Conservation (phyloP, 35 echinoderm and acorn worm genomes). For the Nesometra sesokonis region DNA sequence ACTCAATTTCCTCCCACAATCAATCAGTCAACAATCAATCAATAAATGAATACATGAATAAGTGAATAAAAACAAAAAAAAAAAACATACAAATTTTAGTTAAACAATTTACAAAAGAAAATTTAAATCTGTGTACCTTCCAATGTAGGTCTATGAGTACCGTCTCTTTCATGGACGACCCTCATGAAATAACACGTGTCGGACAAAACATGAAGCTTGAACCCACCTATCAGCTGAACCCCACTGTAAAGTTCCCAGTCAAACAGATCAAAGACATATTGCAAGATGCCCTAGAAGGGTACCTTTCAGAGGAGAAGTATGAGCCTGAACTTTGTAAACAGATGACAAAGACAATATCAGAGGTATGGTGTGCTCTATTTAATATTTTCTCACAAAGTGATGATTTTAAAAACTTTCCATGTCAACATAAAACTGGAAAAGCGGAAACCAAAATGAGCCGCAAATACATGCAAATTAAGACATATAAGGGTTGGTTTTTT, state of each 20-base stretch:
- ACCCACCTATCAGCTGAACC: conserved; percentile 84
- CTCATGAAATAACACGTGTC: conserved; percentile 35
- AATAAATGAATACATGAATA: too few relatives aligned
- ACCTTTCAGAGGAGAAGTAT: conserved; percentile 68
- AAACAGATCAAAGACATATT: conserved; percentile 56
- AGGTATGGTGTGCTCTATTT: conserved; percentile 32
- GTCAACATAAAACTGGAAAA: too few relatives aligned
- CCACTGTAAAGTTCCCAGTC: conserved; percentile 74
- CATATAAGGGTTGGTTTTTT: too few relatives aligned
- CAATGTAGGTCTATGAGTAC: conserved; percentile 95
- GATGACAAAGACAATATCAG: conserved; percentile 97
- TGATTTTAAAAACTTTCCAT: neutral
- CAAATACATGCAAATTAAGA: too few relatives aligned
- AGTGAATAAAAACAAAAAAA: too few relatives aligned
- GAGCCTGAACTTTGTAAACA: conserved; percentile 91
- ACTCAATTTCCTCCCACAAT: too few relatives aligned
- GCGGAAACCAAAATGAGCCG: too few relatives aligned
- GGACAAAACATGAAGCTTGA: conserved; percentile 60
- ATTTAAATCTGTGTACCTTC: too few relatives aligned
- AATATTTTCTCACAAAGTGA: neutral
- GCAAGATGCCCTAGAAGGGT: conserved; percentile 52
- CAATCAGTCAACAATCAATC: too few relatives aligned
- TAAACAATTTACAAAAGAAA: too few relatives aligned
- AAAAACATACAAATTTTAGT: too few relatives aligned
- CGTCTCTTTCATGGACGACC: conserved; percentile 87